These are phyloP conservation scores for Sycobia sp. DNA, from an alignment of 1,140 invertebrate species.

Conservation along the genomic window DNA sequence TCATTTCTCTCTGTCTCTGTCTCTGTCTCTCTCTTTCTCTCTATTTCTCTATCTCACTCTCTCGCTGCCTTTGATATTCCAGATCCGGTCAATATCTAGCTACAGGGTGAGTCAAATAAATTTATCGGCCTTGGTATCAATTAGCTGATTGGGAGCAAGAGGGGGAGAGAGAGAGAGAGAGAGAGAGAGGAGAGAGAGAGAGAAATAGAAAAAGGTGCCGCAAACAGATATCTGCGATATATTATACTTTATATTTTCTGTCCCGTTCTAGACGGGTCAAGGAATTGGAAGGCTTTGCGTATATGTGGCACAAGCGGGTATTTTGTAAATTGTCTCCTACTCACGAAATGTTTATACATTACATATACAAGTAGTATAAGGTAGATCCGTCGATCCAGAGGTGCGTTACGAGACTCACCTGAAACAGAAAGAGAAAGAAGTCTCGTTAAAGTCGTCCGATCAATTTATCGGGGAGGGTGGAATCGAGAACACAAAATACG, in stretches of 20 bases:
- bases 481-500: too few species aligned
- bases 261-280: constrained; percentile 7
- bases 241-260: neutral
- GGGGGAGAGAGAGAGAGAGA: too few species aligned
- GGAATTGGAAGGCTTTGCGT: constrained; percentile 16
- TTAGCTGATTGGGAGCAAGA: constrained; percentile 14
- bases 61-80: constrained; percentile 12
- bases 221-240: neutral
- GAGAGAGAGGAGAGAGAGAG: too few species aligned
- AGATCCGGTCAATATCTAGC: neutral
- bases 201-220: too few species aligned
- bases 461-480: too few species aligned
- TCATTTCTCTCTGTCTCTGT: too few species aligned
- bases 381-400: too few species aligned
- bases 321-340: constrained; percentile 16
- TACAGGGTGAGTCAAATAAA: constrained; percentile 3
- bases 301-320: too few species aligned
- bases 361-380: too few species aligned
- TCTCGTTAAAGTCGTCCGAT: too few species aligned
- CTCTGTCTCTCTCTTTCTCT: too few species aligned
- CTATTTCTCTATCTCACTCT: too few species aligned
- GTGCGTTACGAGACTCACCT: constrained; percentile 35
- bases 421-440: constrained; percentile 28
- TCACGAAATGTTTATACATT: constrained; percentile 11
- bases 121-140: constrained; percentile 14